Percentiles rank a stretch among this genome's conserved stretches.
phyloP scores from a whole-genome alignment of 1,140 invertebrate genomes.

The Eumeta japonica region DNA sequence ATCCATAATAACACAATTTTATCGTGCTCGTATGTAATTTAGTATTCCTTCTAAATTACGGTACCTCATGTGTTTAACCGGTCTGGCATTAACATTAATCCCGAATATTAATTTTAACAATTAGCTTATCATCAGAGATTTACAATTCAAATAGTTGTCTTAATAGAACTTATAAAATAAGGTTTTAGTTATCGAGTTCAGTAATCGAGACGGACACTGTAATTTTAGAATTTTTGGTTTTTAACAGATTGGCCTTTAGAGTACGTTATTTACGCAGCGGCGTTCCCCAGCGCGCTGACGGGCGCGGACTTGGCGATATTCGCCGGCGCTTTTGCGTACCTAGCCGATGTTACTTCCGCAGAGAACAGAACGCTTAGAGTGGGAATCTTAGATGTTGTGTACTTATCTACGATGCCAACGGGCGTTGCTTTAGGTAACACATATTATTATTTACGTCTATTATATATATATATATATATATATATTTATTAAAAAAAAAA shows the following conservation, averaged over 20 bases:
- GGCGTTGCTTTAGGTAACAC: slow-evolving; percentile 65
- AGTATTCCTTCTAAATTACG: no score
- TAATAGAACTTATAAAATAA: no score
- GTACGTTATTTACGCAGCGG: slow-evolving; percentile 70
- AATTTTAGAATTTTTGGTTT: no score
- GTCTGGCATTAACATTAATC: no score
- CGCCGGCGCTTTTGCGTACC: slow-evolving; percentile 70
- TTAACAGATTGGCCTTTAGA: slow-evolving; percentile 69
- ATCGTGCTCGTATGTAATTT: no score
- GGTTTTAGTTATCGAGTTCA: no score
- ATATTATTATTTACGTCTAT: slow-evolving; percentile 6
- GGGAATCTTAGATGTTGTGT: slow-evolving; percentile 71
- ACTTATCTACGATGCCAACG: slow-evolving; percentile 72
- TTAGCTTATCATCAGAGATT: no score
- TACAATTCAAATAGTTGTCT: no score
- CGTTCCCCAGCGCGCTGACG: slow-evolving; percentile 68
- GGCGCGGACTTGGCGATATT: slow-evolving; percentile 76
- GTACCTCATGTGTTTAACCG: no score
- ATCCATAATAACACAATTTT: no score
- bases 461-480: slow-evolving; percentile 5
- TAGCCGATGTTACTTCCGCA: slow-evolving; percentile 67
- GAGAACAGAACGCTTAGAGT: slow-evolving; percentile 68
- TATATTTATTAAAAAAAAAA: slow-evolving; percentile 1
- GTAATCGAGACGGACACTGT: no score
- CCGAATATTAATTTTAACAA: no score